Conservation (phyloP, 2,888 invertebrate genomes). For the Halictus ligatus region DNA sequence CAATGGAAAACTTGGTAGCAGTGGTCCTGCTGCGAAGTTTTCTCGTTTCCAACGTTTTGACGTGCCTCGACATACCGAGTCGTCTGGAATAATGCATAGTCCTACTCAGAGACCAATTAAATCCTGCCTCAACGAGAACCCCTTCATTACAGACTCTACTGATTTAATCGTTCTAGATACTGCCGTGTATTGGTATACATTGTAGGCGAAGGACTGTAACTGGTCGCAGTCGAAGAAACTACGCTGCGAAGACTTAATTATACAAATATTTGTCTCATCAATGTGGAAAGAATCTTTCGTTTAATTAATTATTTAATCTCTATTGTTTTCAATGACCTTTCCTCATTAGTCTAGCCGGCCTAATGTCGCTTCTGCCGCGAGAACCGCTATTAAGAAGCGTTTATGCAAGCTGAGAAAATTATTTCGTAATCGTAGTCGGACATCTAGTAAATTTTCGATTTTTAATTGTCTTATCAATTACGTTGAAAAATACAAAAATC, state of each 20-base stretch:
- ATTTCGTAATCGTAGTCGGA: background rate
- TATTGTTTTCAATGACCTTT: background rate
- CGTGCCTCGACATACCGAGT: slow-evolving; percentile 51
- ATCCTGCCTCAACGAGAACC: slow-evolving; percentile 50
- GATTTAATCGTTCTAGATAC: slow-evolving; percentile 76
- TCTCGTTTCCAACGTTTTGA: slow-evolving; percentile 61
- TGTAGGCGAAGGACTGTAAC: background rate
- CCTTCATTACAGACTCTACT: slow-evolving; percentile 67
- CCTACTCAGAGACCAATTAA: slow-evolving; percentile 73
- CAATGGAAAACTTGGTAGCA: slow-evolving; percentile 62
- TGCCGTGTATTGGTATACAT: background rate
- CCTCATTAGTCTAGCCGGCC: background rate
- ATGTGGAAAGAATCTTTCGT: background rate
- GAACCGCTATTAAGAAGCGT: background rate
- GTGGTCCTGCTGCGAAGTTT: slow-evolving; percentile 59
- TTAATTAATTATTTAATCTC: background rate
- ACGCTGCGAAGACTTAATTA: background rate
- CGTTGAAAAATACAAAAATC: too few relatives aligned
- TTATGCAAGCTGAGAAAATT: too few relatives aligned
- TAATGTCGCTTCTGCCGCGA: background rate
- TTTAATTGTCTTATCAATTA: too few relatives aligned
- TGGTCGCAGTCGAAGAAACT: background rate
- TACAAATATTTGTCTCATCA: background rate
- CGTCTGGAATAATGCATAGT: slow-evolving; percentile 56
- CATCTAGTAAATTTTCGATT: too few relatives aligned